A percentile compares a stretch with the other conserved stretches of the same genome.
phyloP scores from a whole-genome alignment of 2,797 vertebrate genomes.

The Sebastes goodei region DNA sequence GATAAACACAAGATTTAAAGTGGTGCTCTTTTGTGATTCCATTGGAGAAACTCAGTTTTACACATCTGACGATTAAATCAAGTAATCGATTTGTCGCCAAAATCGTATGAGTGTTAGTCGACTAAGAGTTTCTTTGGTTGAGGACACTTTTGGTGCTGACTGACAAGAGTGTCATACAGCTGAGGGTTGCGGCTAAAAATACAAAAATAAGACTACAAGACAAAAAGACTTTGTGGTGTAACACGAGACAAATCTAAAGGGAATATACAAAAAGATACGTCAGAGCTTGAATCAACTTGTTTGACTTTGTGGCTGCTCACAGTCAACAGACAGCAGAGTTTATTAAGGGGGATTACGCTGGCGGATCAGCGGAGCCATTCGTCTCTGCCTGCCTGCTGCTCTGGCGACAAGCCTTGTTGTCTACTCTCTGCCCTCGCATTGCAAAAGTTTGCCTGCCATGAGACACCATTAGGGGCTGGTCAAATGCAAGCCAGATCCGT shows the following conservation, averaged over 20 bases:
- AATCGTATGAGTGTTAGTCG: neutral
- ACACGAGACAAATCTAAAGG: neutral
- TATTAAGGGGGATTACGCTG: conserved; percentile 59
- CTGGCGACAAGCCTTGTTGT: conserved; percentile 15
- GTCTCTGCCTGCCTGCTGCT: conserved; percentile 43
- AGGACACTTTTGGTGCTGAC: neutral
- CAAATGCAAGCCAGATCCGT: neutral
- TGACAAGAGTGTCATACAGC: neutral
- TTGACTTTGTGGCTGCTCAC: conserved; percentile 36
- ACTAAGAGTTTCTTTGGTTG: neutral
- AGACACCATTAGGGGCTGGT: conserved; percentile 3
- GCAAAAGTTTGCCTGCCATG: neutral
- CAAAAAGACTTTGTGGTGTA: neutral
- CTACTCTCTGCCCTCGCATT: conserved; percentile 18
- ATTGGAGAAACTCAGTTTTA: neutral
- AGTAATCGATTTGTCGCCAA: neutral
- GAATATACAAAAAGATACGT: neutral
- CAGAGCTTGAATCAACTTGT: conserved; percentile 28
- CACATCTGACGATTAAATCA: neutral
- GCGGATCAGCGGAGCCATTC: conserved; percentile 42
- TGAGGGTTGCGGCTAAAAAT: neutral
- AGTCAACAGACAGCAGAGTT: conserved; percentile 53
- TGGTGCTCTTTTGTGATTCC: neutral
- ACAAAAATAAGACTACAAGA: neutral
- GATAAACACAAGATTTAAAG: neutral